Percentiles rank a stretch among this genome's conserved stretches.
Evolutionary conservation across 2,113 vertebrate species (phyloP).

Genomic region (Lophius piscatorius): DNA sequence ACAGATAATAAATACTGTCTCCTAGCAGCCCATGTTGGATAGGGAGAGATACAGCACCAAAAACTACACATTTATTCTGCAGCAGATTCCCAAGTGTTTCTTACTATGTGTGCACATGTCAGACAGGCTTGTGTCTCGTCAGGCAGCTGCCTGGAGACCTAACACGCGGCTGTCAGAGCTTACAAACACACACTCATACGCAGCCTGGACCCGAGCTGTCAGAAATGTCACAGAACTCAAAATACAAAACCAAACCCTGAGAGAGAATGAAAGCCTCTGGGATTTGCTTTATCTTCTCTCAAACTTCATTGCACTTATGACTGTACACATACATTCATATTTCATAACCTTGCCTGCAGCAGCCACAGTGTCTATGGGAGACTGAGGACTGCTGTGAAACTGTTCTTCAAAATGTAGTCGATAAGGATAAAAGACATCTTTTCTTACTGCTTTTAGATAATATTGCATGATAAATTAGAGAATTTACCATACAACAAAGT

Average conservation of each 20-base stretch:
- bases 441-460: background rate
- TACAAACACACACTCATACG: constrained; percentile 15
- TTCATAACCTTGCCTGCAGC: background rate
- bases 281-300: constrained; percentile 20
- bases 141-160: constrained; percentile 57
- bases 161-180: constrained; percentile 41
- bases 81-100: constrained; percentile 31
- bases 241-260: constrained; percentile 22
- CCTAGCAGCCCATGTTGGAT: background rate
- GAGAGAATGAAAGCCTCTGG: constrained; percentile 2
- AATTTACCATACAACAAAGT: too few relatives aligned
- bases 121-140: constrained; percentile 41
- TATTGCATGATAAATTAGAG: background rate
- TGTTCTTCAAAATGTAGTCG: background rate
- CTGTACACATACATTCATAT: background rate
- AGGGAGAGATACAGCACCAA: background rate
- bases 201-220: constrained; percentile 12
- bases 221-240: constrained; percentile 26
- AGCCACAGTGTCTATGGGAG: constrained; percentile 10
- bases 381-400: background rate
- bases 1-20: constrained; percentile 21
- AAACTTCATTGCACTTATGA: constrained; percentile 17
- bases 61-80: constrained; percentile 9
- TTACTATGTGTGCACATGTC: constrained; percentile 35
- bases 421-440: constrained; percentile 3